A percentile compares a stretch with the other conserved stretches of the same genome.
These are phyloP conservation scores for Ptychobarbus kaznakovi DNA, from an alignment of 2,797 vertebrate species.

Conservation along the genomic window DNA sequence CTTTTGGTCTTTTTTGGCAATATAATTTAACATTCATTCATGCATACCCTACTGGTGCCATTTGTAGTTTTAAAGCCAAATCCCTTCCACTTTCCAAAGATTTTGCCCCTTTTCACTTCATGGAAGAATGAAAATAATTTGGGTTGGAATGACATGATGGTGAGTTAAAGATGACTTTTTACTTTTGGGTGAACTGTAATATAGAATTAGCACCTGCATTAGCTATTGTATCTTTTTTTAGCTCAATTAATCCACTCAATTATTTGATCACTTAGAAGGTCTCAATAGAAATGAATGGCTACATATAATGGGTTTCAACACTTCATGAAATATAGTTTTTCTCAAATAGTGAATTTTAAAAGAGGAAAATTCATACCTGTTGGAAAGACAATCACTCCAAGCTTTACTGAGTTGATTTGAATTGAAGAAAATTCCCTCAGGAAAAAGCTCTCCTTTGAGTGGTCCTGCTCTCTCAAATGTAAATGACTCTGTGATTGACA, in stretches of 20 bases:
- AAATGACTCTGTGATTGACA: slow-evolving; percentile 44
- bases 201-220: not conserved
- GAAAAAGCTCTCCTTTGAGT: slow-evolving; percentile 4
- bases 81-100: not conserved
- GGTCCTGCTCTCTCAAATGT: slow-evolving; percentile 33
- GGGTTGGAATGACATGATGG: not conserved
- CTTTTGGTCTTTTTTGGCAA: not conserved
- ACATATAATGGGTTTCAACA: slow-evolving; percentile 18
- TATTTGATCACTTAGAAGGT: not conserved
- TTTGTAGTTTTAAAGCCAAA: not conserved
- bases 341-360: slow-evolving; percentile 15
- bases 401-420: slow-evolving; percentile 18
- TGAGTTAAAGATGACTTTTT: not conserved
- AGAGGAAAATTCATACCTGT: slow-evolving; percentile 28
- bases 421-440: slow-evolving; percentile 15
- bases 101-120: not conserved
- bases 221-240: not conserved
- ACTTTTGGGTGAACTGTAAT: not conserved
- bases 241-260: not conserved
- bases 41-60: not conserved
- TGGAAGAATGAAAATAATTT: not conserved
- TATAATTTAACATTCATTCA: not conserved
- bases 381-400: slow-evolving; percentile 9
- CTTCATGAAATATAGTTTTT: not conserved
- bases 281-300: not conserved